A percentile compares a stretch with the other conserved stretches of the same genome.
Conservation (phyloP, 2,113 vertebrate genomes). For the Clarias gariepinus region DNA sequence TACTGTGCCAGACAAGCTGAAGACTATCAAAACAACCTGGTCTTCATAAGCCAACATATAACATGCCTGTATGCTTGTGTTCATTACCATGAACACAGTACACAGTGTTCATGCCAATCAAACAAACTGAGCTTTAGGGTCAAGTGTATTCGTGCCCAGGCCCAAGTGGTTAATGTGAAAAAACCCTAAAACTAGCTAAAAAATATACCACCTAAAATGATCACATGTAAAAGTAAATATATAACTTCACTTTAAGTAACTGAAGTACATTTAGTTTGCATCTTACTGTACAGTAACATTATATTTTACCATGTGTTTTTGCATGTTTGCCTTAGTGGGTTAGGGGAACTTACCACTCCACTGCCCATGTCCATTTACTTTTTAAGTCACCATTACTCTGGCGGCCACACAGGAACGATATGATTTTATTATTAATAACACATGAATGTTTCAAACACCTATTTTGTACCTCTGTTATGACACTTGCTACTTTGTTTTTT, state of each 20-base stretch:
- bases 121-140: too few species aligned
- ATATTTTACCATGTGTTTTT: not conserved
- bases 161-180: too few species aligned
- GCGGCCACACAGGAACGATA: not conserved
- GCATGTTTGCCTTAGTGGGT: not conserved
- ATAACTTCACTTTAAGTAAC: not conserved
- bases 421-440: not conserved
- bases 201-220: not conserved
- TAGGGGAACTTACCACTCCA: conserved; percentile 82
- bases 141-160: too few species aligned
- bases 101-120: too few species aligned
- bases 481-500: not conserved
- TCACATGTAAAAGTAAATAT: not conserved
- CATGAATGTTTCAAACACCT: not conserved
- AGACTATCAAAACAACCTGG: too few species aligned
- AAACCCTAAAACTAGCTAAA: not conserved
- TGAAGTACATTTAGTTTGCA: not conserved
- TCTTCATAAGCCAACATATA: too few species aligned
- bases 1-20: too few species aligned
- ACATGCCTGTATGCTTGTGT: too few species aligned
- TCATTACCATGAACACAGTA: too few species aligned
- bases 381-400: conserved; percentile 98
- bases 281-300: not conserved
- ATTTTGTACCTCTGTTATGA: not conserved
- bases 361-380: conserved; percentile 98